phyloP scores from a whole-genome alignment of 2,888 invertebrate species.

The Pegoplata infirma region DNA sequence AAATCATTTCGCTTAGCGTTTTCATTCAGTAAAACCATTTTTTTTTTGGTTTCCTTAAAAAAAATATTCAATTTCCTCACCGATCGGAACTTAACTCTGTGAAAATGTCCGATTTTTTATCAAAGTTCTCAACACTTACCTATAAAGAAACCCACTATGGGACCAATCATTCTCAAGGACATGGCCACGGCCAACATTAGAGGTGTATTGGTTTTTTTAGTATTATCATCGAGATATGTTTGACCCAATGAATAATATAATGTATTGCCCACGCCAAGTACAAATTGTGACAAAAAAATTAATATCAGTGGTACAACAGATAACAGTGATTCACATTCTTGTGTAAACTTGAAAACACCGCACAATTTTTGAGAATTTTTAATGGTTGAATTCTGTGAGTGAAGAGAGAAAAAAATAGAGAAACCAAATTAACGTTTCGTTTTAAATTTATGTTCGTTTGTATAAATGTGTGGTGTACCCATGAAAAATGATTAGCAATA shows the following conservation, averaged over 20 bases:
- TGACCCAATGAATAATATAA: slow-evolving; percentile 83
- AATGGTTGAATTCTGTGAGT: slow-evolving; percentile 66
- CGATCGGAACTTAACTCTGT: too few relatives aligned
- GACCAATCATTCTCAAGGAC: slow-evolving; percentile 78
- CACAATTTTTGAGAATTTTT: slow-evolving; percentile 70
- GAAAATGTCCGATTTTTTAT: too few relatives aligned
- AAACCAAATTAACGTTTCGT: background rate
- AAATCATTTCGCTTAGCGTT: too few relatives aligned
- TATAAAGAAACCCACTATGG: slow-evolving; percentile 81
- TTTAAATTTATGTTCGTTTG: background rate
- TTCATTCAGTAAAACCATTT: too few relatives aligned
- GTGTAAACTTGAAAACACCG: slow-evolving; percentile 68
- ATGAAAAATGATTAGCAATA: background rate
- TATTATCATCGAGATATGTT: slow-evolving; percentile 84
- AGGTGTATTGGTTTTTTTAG: slow-evolving; percentile 83
- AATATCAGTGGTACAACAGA: slow-evolving; percentile 80
- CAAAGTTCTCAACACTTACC: slow-evolving; percentile 71
- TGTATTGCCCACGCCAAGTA: slow-evolving; percentile 84
- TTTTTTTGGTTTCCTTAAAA: too few relatives aligned
- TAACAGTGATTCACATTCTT: slow-evolving; percentile 78
- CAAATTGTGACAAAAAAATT: slow-evolving; percentile 84
- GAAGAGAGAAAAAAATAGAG: background rate
- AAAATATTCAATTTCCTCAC: too few relatives aligned
- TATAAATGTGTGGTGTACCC: background rate
- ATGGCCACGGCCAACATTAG: slow-evolving; percentile 79